These are phyloP conservation scores for Streblospio benedicti DNA, from an alignment of 1,140 invertebrate genomes.

Conservation along the genomic window DNA sequence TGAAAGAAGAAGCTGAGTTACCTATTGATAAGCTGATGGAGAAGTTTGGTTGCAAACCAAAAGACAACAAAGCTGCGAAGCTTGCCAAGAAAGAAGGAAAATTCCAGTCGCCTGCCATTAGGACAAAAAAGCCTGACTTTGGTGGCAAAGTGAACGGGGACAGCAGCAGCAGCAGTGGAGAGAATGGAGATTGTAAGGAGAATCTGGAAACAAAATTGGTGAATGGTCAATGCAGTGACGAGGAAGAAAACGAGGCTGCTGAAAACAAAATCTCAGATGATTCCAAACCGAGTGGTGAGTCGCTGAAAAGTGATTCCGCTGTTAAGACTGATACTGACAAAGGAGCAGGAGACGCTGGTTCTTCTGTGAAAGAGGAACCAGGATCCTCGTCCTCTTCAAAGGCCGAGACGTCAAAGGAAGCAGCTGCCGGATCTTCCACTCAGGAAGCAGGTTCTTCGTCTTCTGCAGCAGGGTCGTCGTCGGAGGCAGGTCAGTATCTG, in stretches of 20 bases:
- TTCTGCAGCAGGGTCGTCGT: too few species aligned
- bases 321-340: too few species aligned
- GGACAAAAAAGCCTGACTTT: slow-evolving; percentile 21
- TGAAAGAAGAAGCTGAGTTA: slow-evolving; percentile 74
- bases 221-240: slow-evolving; percentile 38
- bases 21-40: slow-evolving; percentile 68
- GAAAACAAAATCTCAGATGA: background rate
- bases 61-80: background rate
- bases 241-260: slow-evolving; percentile 14
- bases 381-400: too few species aligned
- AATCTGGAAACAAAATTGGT: slow-evolving; percentile 25
- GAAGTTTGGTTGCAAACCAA: slow-evolving; percentile 49
- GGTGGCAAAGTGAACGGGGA: background rate
- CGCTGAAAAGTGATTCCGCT: background rate
- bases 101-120: slow-evolving; percentile 31
- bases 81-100: slow-evolving; percentile 18
- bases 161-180: background rate
- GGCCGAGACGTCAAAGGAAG: too few species aligned
- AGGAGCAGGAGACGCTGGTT: too few species aligned
- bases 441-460: too few species aligned
- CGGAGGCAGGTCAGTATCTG: too few species aligned
- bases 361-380: too few species aligned
- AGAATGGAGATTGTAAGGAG: background rate
- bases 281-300: background rate
- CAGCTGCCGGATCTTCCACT: too few species aligned